A percentile compares a stretch with the other conserved stretches of the same genome.
These are phyloP conservation scores for Dendroctonus valens DNA, from an alignment of 1,140 invertebrate genomes.

Conservation along the genomic window DNA sequence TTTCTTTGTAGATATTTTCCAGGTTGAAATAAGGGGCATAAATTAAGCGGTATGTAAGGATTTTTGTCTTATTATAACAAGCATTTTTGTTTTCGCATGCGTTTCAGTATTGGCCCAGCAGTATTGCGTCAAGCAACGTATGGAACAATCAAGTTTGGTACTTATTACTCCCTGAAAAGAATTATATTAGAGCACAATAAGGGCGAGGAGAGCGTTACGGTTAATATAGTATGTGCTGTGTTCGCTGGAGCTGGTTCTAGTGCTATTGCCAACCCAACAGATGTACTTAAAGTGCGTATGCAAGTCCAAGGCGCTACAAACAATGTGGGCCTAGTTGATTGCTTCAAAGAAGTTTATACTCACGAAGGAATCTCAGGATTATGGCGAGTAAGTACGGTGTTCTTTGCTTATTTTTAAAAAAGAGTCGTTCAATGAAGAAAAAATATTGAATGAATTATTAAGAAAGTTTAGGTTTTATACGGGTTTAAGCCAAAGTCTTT, in stretches of 20 bases:
- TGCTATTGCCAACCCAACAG: conserved; percentile 96
- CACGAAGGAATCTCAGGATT: conserved; percentile 80
- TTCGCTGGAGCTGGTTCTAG: conserved; percentile 84
- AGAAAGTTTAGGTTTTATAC: no score
- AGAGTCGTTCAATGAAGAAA: no score
- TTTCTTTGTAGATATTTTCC: conserved; percentile 28
- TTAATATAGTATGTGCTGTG: conserved; percentile 84
- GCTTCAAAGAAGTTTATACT: conserved; percentile 75
- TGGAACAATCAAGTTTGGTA: conserved; percentile 95
- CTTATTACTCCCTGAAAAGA: conserved; percentile 88
- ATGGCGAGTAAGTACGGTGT: conserved; percentile 71
- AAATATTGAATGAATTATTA: no score
- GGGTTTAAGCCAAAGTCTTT: no score
- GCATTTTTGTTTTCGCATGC: conserved; percentile 17
- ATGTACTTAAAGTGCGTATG: conserved; percentile 97
- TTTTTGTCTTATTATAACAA: conserved; percentile 19
- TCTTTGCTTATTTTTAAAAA: no score
- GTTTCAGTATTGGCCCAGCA: conserved; percentile 84
- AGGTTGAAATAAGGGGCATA: conserved; percentile 19
- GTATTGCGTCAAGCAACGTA: conserved; percentile 90
- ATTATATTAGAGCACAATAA: conserved; percentile 62
- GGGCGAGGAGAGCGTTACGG: conserved; percentile 67
- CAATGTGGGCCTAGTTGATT: conserved; percentile 63
- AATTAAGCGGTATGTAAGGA: conserved; percentile 25
- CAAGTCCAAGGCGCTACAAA: conserved; percentile 65